Conservation (phyloP, 2,797 vertebrate genomes). For the Aselliscus stoliczkanus region DNA sequence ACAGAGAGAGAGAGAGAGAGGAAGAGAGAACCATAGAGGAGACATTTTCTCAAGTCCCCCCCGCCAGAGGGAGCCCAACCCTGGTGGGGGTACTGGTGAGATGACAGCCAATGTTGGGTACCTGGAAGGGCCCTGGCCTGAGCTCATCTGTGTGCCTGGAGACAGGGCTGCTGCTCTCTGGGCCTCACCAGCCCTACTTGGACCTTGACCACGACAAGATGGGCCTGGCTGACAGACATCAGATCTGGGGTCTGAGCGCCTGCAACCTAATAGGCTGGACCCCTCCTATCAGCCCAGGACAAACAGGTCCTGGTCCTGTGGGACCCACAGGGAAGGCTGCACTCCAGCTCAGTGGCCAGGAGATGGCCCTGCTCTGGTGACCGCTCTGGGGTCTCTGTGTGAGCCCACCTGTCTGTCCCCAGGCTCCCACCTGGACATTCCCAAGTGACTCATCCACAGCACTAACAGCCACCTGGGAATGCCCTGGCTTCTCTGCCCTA, state of each 20-base stretch:
- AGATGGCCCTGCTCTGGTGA: neutral
- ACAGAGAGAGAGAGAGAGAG: neutral
- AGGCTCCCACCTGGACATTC: neutral
- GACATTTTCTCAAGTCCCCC: neutral
- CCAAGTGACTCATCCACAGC: neutral
- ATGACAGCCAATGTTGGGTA: neutral
- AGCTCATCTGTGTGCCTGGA: neutral
- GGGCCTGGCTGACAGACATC: neutral
- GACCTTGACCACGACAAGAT: neutral
- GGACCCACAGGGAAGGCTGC: neutral
- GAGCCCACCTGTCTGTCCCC: neutral
- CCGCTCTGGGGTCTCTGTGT: neutral
- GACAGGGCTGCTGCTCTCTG: neutral
- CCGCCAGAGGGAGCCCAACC: neutral
- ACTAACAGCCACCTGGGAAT: neutral
- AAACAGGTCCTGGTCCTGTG: neutral
- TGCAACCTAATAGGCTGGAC: neutral
- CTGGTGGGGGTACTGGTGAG: neutral
- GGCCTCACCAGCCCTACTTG: neutral
- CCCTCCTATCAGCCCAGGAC: neutral
- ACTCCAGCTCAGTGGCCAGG: neutral
- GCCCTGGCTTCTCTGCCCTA: neutral
- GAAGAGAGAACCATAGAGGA: neutral
- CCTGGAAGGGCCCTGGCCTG: neutral
- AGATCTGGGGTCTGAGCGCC: neutral